These are phyloP conservation scores for Junonia oenone DNA, from an alignment of 2,888 invertebrate genomes.

Conservation along the genomic window DNA sequence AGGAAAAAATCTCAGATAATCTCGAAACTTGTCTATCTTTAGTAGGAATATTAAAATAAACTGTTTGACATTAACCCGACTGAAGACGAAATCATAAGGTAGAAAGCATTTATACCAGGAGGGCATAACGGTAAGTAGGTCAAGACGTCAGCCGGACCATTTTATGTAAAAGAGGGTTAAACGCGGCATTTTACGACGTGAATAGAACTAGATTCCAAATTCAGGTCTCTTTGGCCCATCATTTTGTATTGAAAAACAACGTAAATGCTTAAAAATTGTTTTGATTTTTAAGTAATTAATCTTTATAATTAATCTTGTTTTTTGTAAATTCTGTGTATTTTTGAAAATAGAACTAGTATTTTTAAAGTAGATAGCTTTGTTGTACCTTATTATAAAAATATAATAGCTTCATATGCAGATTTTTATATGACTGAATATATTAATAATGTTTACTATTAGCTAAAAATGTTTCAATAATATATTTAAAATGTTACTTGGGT, in stretches of 20 bases:
- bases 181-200: conserved; percentile 16
- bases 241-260: conserved; percentile 7
- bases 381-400: no score
- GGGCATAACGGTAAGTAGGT: conserved; percentile 29
- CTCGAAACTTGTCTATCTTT: neutral
- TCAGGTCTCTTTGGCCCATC: conserved; percentile 10
- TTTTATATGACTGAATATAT: no score
- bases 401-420: no score
- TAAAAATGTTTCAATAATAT: no score
- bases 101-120: conserved; percentile 20
- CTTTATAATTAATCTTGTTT: no score
- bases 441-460: no score
- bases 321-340: no score
- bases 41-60: conserved; percentile 12
- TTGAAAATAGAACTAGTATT: no score
- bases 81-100: conserved; percentile 18
- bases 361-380: no score
- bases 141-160: conserved; percentile 28
- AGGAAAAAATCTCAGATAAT: neutral
- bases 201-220: conserved; percentile 12
- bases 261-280: no score
- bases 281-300: no score
- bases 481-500: no score
- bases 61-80: conserved; percentile 23
- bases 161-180: conserved; percentile 27